Conservation (phyloP, 2,797 vertebrate species). For the Parauchenoglanis punctatus region DNA sequence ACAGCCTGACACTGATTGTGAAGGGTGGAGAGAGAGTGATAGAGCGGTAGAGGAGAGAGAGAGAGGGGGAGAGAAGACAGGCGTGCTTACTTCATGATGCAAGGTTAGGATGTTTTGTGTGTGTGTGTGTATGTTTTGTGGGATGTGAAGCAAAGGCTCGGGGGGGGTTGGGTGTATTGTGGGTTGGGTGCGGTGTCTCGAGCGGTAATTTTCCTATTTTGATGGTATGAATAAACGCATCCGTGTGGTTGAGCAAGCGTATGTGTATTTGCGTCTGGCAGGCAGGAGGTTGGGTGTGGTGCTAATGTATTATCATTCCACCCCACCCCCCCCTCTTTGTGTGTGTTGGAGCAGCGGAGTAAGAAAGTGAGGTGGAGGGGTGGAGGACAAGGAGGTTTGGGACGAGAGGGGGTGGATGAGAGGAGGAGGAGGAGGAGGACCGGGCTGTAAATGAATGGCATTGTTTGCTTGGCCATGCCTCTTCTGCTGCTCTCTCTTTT, state of each 20-base stretch:
- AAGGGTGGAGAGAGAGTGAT: conserved; percentile 62
- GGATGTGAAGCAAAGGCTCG: conserved; percentile 52
- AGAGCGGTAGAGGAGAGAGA: conserved; percentile 66
- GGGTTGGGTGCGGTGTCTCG: conserved; percentile 68
- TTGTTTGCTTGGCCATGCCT: conserved; percentile 79
- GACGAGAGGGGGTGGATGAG: conserved; percentile 47
- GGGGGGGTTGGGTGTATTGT: conserved; percentile 58
- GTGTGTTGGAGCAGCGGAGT: conserved; percentile 67
- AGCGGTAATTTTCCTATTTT: conserved; percentile 61
- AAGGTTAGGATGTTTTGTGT: conserved; percentile 74
- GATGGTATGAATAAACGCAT: conserved; percentile 46
- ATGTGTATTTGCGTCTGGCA: conserved; percentile 68
- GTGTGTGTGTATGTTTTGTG: conserved; percentile 46
- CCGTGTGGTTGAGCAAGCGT: conserved; percentile 69
- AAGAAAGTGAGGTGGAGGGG: conserved; percentile 66
- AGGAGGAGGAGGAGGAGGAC: conserved; percentile 75
- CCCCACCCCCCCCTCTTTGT: conserved; percentile 73
- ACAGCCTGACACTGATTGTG: conserved; percentile 76
- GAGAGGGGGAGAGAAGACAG: conserved; percentile 69
- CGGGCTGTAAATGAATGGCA: conserved; percentile 83
- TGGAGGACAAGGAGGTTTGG: conserved; percentile 59
- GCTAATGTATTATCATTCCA: conserved; percentile 80
- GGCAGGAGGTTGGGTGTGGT: conserved; percentile 74
- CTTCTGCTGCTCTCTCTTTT: conserved; percentile 54
- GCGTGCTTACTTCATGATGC: conserved; percentile 81